Evolutionary conservation across 2,113 vertebrate genomes (phyloP), one percentile per base, ranked within the genome.

Genomic region (Mystacornis crossleyi): DNA sequence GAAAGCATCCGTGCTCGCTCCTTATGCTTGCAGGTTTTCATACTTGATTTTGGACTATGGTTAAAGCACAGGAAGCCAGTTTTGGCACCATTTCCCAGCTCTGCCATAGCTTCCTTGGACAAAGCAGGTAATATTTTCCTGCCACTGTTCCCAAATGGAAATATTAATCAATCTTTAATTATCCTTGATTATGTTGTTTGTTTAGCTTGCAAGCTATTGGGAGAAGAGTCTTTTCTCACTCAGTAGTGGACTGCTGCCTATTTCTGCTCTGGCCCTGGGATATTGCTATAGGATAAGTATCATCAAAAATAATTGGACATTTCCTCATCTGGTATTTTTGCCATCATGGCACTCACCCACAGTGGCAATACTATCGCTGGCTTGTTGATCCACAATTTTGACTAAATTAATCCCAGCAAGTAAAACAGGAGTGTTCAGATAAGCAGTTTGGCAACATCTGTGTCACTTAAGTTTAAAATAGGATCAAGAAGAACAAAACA

Each of bases 131-230:
- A 7, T 71, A 45, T 42, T 90, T 93, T 79, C 70, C 70, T 96
- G 74, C 23, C 14, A 8, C 65, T 34, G 14, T 74, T 92, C 65
- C 33, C 70, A 64, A n/a, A 64, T 55, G 20, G 28, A 57, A 92
- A 74, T 90, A 60, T 51, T 81, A 77, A 70, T 96, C 62, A 65
- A 2, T 81, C 57, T 81, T 90, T 71, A 84, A 67, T 90, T 92
- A 95, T 42, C 42, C 12, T 48, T 53, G 31, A 65, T 45, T 87
- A 1, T 71, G 75, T 54, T 73, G 28, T 90, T 92, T 81, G 51
- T 81, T 93, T 90, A 85, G 33, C 23, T 79, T 74, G 31, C 34
- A 61, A 43, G 12, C 54, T 85, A 11, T 55, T 69, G 54, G n/a
- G 67, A 86, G 28, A 70, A 24, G 31, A 73, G 17, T 40, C 23